Conservation (phyloP, 2,888 invertebrate genomes). For the Acronicta psi region DNA sequence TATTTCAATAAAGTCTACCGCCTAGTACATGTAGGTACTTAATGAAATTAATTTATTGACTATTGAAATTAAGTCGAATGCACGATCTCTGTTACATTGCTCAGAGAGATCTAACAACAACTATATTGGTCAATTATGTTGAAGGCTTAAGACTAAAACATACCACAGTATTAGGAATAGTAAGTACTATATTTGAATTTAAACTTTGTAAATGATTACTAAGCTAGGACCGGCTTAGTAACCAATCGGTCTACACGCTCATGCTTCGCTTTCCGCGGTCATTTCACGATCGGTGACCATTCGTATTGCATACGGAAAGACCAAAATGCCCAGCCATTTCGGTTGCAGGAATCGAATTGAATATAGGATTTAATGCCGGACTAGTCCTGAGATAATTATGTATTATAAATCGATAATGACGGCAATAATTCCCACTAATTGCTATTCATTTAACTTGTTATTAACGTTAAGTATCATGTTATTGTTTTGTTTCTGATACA, state of each 20-base stretch:
- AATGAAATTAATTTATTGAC: not conserved
- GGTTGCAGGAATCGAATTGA: too few species aligned
- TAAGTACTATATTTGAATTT: too few species aligned
- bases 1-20: not conserved
- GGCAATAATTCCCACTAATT: slow-evolving; percentile 45
- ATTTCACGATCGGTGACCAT: too few species aligned
- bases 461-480: slow-evolving; percentile 10
- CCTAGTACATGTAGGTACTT: not conserved
- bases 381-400: too few species aligned
- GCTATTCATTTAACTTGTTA: not conserved
- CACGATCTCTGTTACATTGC: not conserved
- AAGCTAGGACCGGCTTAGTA: too few species aligned
- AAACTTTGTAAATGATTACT: too few species aligned
- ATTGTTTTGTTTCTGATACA: slow-evolving; percentile 18
- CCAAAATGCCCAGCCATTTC: too few species aligned
- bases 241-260: too few species aligned
- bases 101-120: not conserved
- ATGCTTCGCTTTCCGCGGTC: too few species aligned
- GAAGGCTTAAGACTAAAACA: not conserved
- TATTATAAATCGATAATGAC: slow-evolving; percentile 57
- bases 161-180: not conserved
- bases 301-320: too few species aligned
- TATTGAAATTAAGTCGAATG: not conserved
- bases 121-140: not conserved
- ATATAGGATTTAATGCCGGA: too few species aligned